phyloP scores from a whole-genome alignment of 2,113 vertebrate genomes.

The Elephantulus edwardii region DNA sequence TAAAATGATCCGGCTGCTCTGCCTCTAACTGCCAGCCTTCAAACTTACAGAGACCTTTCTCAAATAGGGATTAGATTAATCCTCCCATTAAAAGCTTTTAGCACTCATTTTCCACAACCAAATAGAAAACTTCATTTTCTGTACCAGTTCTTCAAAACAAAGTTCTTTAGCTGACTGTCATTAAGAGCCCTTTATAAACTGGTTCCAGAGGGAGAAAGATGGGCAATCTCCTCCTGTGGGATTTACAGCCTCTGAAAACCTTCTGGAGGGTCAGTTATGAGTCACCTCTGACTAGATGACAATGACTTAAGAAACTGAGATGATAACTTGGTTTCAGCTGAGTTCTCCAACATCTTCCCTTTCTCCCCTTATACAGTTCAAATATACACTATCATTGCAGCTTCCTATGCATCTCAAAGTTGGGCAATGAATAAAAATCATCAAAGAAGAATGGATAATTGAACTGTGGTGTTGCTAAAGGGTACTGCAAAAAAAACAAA shows the following conservation, averaged over 20 bases:
- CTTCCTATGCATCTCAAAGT: too few relatives aligned
- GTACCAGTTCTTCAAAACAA: not conserved
- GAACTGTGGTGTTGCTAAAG: too few relatives aligned
- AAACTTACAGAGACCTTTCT: not conserved
- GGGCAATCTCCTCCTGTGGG: too few relatives aligned
- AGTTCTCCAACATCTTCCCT: not conserved
- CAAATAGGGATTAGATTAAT: not conserved
- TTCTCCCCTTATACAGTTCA: not conserved
- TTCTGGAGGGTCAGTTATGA: too few relatives aligned
- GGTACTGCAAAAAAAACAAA: too few relatives aligned
- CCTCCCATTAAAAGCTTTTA: not conserved
- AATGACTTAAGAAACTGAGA: too few relatives aligned
- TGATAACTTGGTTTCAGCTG: too few relatives aligned
- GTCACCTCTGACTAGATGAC: too few relatives aligned
- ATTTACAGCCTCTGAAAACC: too few relatives aligned
- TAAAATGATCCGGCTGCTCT: not conserved
- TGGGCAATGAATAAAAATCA: too few relatives aligned
- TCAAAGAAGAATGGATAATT: too few relatives aligned
- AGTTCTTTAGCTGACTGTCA: not conserved
- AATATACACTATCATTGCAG: not conserved
- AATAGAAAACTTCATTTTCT: constrained; percentile 40
- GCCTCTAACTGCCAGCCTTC: not conserved
- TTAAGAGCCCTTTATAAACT: not conserved
- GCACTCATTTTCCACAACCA: not conserved
- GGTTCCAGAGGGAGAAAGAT: too few relatives aligned